These are phyloP conservation scores for Selene dorsalis DNA, from an alignment of 2,797 vertebrate species.

Conservation along the genomic window DNA sequence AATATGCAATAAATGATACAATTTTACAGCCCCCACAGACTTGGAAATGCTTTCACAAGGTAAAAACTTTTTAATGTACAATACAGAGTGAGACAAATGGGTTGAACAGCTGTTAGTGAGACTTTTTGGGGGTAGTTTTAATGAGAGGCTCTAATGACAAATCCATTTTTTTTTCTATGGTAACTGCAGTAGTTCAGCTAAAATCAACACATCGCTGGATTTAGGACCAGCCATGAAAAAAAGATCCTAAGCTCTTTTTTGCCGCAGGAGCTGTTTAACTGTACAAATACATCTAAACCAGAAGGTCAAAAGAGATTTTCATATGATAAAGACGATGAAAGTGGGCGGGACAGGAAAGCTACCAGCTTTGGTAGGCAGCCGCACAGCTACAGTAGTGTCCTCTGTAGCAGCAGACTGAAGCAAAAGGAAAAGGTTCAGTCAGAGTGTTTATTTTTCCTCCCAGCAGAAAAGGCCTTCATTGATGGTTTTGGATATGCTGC, in stretches of 20 bases:
- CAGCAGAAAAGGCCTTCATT: constrained; percentile 79
- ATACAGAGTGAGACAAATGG: background rate
- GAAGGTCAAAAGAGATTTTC: constrained; percentile 45
- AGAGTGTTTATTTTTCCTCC: constrained; percentile 81
- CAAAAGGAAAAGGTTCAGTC: constrained; percentile 57
- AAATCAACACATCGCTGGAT: background rate
- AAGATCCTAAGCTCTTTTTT: background rate
- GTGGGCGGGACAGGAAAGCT: constrained; percentile 30
- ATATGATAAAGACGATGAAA: constrained; percentile 43
- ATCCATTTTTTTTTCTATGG: background rate
- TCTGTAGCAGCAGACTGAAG: constrained; percentile 58
- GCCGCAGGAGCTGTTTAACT: constrained; percentile 22
- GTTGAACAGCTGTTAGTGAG: background rate
- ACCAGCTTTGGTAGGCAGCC: constrained; percentile 28
- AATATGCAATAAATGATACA: background rate
- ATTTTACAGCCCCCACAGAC: background rate
- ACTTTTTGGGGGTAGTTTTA: constrained; percentile 4
- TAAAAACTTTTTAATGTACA: background rate
- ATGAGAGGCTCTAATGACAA: background rate
- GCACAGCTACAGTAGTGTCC: constrained; percentile 37
- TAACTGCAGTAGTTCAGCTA: background rate
- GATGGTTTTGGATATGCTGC: constrained; percentile 81
- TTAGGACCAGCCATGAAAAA: constrained; percentile 2
- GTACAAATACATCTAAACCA: constrained; percentile 44
- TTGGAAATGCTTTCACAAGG: constrained; percentile 9